These are phyloP conservation scores for Mus minutoides DNA, from an alignment of 2,797 vertebrate genomes.

Conservation along the genomic window DNA sequence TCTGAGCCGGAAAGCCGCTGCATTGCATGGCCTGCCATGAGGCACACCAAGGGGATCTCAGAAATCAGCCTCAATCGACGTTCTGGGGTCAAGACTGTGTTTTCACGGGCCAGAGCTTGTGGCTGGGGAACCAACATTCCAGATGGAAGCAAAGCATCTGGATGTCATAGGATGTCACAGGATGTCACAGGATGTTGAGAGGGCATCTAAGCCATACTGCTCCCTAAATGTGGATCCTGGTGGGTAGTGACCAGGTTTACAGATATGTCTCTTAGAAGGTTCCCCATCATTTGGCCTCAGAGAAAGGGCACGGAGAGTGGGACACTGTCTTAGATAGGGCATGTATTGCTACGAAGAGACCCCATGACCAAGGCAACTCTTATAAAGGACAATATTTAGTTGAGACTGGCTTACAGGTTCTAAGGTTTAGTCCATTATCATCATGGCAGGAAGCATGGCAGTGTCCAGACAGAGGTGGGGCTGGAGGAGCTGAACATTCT, in stretches of 20 bases:
- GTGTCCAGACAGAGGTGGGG: neutral
- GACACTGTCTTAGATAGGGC: neutral
- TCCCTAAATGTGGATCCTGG: neutral
- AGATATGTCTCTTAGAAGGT: neutral
- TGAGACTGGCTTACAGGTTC: neutral
- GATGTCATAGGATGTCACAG: neutral
- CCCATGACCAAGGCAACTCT: neutral
- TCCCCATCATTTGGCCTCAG: neutral
- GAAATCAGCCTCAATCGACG: rapidly evolving
- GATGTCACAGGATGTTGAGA: neutral
- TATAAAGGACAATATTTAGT: neutral
- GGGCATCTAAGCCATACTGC: neutral
- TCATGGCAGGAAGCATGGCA: neutral
- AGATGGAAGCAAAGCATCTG: neutral
- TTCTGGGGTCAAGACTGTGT: neutral
- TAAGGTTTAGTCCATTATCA: neutral
- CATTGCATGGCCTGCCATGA: rapidly evolving
- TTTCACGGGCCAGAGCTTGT: neutral
- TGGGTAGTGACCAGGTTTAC: neutral
- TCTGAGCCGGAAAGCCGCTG: neutral
- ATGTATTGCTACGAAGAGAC: neutral
- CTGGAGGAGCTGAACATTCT: neutral
- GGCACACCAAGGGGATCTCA: rapidly evolving
- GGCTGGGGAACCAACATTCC: neutral
- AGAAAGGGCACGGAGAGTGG: neutral